Evolutionary conservation across 2,797 vertebrate species (phyloP), one percentile per base, ranked within the genome.

Genomic region (Phoxinus dragarum): DNA sequence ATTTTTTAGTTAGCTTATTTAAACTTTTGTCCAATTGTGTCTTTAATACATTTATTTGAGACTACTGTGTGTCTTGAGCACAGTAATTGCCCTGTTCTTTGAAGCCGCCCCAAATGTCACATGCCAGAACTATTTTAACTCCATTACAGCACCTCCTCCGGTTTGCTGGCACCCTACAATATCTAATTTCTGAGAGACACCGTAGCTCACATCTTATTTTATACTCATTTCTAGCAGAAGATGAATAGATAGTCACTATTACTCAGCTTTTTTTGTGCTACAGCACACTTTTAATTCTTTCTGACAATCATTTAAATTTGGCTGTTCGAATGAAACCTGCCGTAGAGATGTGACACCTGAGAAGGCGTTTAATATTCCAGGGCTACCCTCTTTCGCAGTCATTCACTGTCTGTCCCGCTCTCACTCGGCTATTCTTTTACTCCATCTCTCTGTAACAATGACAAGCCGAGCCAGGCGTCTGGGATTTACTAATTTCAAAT

Each of bases 401-500:
- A 84, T 81, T 77, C 74, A 83, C 44, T 77, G 80, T 40, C 82
- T 87, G 52, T 38, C 42, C 80, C 71, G 21, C 82, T 68, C 64
- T 69, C 80, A 9, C 81, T 84, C 84, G 69, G 73, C 68, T 77
- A 19, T 74, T 81, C 84, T 74, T 80, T 74, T 42, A 54, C 56
- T 80, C 77, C 59, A 76, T 64, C 82, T 90, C 89, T 73, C 81
- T 85, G 84, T 90, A 75, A 87, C 88, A 89, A 91, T 90, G 92
- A 92, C 92, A 90, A 90, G 88, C 89, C 89, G 91, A 92, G 89
- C 81, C 82, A 86, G 90, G 87, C 90, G 79, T 92, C 90, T 67
- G 92, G 92, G 94, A 94, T 94, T 95, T 93, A 92, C 94, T 94
- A 87, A 93, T 95, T 96, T 94, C 87, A 92, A 94, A 94, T 91